Base-by-base conservation (phyloP, 2,797 vertebrate species). In the Xenentodon cancila region DNA sequence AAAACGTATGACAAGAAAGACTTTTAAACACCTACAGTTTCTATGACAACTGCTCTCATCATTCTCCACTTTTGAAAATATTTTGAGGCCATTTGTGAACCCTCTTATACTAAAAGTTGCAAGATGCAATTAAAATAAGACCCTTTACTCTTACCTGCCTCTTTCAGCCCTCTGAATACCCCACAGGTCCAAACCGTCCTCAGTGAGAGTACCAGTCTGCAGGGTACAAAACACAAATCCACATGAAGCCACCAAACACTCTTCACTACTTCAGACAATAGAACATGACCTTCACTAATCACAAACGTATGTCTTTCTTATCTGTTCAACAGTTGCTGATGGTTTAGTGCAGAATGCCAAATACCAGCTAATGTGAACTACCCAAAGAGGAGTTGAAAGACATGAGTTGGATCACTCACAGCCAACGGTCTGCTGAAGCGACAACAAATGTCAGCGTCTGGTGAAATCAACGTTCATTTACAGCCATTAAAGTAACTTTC, bases 191-290 rank as follows among this genome's bases (percentile, higher is more conserved):
- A 98, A 85, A 45, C 96, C 96, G 21, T 98, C 97, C 89, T 99
- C 97, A 13, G 97, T 99, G 45, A 99, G 96, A 2, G 97, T 99
- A 42, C 97, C 97, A 50, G 97, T 98, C 97, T 99, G 75, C 67
- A 13, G 59, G 61, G 59, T 13, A 15, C 32, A 59, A 45, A 67
- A 1, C 19, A 51, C 37, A 2, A 37, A 16, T 7, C 1, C 18
- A 47, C 6, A 32, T 11, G 0, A 68, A 69, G 7, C 1, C 1
- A 6, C 30, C 12, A 53, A 43, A 1, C 1, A 13, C 4, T 1
- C 16, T 1, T 7, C 1, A 3, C 0, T 18, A 37, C 5, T 5
- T 52, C 19, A 21, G 45, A 59, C 13, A 45, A 25, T 51, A 46
- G 42, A 11, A 16, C 34, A 40, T 7, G 7, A 43, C 15, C 25